Evolutionary conservation across 2,797 vertebrate genomes (phyloP).

Genomic region (Crocodylus rhombifer): DNA sequence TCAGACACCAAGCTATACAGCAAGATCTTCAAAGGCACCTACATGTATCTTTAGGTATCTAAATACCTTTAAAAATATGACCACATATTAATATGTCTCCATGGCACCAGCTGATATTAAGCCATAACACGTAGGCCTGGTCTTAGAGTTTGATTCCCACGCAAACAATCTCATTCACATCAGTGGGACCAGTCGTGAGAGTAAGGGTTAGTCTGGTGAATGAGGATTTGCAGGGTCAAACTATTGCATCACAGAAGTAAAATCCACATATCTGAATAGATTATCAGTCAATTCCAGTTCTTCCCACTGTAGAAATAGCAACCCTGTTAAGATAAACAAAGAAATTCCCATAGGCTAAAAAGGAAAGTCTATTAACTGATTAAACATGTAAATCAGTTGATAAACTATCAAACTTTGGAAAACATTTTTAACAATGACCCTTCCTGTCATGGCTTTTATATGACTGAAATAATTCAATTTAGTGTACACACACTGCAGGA

Average conservation of each 20-base stretch:
- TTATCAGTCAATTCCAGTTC: slow-evolving; percentile 73
- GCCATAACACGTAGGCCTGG: fast-evolving
- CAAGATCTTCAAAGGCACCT: background rate
- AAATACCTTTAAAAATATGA: background rate
- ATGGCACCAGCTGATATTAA: background rate
- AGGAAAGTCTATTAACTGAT: slow-evolving; percentile 78
- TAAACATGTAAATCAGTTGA: slow-evolving; percentile 78
- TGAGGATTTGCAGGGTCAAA: background rate
- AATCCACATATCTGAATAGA: slow-evolving; percentile 54
- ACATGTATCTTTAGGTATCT: background rate
- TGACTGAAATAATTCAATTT: slow-evolving; percentile 68
- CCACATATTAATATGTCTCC: background rate
- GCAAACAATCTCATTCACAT: background rate
- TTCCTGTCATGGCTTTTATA: slow-evolving; percentile 76
- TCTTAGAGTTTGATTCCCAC: background rate
- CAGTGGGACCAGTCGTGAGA: background rate
- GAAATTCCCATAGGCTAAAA: slow-evolving; percentile 73
- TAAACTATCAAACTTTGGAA: slow-evolving; percentile 78
- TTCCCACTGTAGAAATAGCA: slow-evolving; percentile 73
- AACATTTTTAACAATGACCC: slow-evolving; percentile 77
- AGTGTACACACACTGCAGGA: slow-evolving; percentile 44
- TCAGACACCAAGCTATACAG: background rate
- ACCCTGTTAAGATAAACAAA: slow-evolving; percentile 74
- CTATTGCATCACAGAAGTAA: slow-evolving; percentile 44
- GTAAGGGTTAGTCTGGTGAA: background rate